Percentiles rank a stretch among this genome's conserved stretches.
These are phyloP conservation scores for Uropetala carovei DNA, from an alignment of 2,888 invertebrate genomes.

Conservation along the genomic window DNA sequence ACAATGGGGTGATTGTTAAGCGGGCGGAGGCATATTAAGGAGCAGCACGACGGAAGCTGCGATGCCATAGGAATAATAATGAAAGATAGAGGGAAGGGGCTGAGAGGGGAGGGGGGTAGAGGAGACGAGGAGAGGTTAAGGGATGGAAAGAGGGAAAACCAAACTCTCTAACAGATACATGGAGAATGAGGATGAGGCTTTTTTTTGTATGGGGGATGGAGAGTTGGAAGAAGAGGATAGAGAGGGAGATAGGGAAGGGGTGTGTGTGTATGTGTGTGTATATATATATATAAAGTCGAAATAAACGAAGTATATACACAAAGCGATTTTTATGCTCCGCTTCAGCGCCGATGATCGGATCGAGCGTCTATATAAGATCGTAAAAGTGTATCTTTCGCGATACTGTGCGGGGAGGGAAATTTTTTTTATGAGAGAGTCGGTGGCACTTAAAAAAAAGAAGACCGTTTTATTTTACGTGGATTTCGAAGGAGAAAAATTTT, in stretches of 20 bases:
- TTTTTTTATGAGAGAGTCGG: neutral
- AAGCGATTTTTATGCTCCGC: neutral
- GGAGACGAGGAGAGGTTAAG: neutral
- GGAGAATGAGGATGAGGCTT: neutral
- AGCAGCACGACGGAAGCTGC: constrained; percentile 34
- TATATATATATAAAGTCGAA: too few relatives aligned
- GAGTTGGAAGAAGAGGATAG: neutral
- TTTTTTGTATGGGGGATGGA: neutral
- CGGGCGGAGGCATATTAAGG: constrained; percentile 57
- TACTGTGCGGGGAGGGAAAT: neutral
- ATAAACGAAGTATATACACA: neutral
- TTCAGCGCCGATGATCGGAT: neutral
- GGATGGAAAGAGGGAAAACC: neutral
- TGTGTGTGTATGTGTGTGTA: too few relatives aligned
- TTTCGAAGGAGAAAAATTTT: neutral
- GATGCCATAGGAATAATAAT: constrained; percentile 61
- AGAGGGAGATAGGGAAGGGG: neutral
- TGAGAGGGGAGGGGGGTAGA: neutral
- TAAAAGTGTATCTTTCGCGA: neutral
- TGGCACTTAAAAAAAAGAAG: neutral
- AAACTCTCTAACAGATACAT: neutral
- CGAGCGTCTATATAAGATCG: neutral
- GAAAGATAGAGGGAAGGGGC: constrained; percentile 23
- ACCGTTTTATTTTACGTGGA: neutral
- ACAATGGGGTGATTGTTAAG: constrained; percentile 63